Evolutionary conservation across 2,797 vertebrate genomes (phyloP), one percentile per base, ranked within the genome.

Genomic region (Cheirogaleus major): DNA sequence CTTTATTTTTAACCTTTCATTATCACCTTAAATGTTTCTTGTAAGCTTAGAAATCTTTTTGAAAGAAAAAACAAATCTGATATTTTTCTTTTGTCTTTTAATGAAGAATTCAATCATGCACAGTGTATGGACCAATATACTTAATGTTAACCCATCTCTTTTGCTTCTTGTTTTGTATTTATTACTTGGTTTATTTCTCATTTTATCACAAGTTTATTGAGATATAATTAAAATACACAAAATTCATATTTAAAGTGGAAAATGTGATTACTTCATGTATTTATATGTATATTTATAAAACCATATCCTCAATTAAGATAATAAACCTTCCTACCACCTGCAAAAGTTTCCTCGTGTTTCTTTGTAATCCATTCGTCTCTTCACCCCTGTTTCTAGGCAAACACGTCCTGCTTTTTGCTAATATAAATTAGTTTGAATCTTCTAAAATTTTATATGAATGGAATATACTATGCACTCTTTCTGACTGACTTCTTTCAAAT

Each of bases 31-130:
- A 78, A 14, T 76, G 48, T 69, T 91, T 96, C 25, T 87, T 67
- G 0, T 61, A 95, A 93, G 48, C n/a, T 80, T 85, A 48, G 38
- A 73, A 20, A 22, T 69, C 92, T 80, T 38, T 92, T 78, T 76
- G 52, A 65, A 70, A 30, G 35, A 59, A 78, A 73, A 94, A 73
- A 18, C 30, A 86, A 27, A 50, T 73, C 57, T 82, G 55, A 63
- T n/a, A 92, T 90, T 83, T 82, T 43, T 91, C 9, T 91, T 90
- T 92, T 91, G 30, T 55, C 48, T 94, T 89, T 95, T 85, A 78
- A 95, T 92, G 72, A 73, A 82, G 32, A 83, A 81, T 52, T 82
- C 30, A 75, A 30, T 61, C 76, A 73, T 5, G 7, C 22, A 65
- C 32, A 76, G 5, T 32, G 8, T 38, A 76, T 76, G 27, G 17